Evolutionary conservation across 2,797 vertebrate species (phyloP).

Genomic region (Pipistrellus pygmaeus): DNA sequence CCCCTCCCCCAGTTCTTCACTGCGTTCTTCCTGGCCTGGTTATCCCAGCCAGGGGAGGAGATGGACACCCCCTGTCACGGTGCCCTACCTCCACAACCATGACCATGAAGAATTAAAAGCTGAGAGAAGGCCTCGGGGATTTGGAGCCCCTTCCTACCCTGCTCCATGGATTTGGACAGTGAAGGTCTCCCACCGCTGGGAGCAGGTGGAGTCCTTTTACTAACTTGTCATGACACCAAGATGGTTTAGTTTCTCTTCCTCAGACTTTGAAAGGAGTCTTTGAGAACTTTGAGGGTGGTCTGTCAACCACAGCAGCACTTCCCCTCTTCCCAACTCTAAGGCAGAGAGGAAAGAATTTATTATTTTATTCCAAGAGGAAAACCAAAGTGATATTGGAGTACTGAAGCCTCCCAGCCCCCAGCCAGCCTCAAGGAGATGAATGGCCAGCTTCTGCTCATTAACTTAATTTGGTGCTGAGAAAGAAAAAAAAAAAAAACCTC

Average conservation of each 20-base stretch:
- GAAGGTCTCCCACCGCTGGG: background rate
- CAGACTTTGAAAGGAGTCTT: background rate
- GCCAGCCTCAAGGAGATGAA: background rate
- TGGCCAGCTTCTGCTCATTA: conserved; percentile 30
- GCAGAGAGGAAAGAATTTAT: background rate
- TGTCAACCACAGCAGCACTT: background rate
- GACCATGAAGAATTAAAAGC: background rate
- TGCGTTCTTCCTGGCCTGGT: background rate
- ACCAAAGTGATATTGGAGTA: background rate
- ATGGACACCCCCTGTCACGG: background rate
- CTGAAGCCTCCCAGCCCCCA: background rate
- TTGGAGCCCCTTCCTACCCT: background rate
- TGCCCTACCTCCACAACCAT: background rate
- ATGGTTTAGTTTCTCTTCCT: background rate
- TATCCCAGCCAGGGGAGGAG: background rate
- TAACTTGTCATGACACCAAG: background rate
- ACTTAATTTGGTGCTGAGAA: conserved; percentile 51
- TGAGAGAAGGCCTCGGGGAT: background rate
- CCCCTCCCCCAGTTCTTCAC: background rate
- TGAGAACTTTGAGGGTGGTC: background rate
- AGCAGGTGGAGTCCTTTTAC: background rate
- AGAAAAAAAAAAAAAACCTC: background rate
- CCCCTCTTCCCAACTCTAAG: background rate
- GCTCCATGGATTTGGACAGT: background rate
- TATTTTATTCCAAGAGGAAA: conserved; percentile 30